Conservation (phyloP, 2,888 invertebrate species). For the Carcina quercana region DNA sequence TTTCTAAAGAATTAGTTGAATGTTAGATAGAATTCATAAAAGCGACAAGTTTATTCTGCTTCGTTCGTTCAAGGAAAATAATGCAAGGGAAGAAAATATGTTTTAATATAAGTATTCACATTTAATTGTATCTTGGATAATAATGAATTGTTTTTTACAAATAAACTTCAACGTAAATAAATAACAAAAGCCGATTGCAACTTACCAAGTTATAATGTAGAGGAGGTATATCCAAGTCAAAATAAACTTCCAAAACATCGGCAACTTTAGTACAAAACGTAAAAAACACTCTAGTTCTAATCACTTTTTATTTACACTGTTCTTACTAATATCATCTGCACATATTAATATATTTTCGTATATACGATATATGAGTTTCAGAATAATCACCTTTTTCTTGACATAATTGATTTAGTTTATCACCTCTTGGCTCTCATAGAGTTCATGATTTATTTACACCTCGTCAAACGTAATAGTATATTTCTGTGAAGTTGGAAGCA, state of each 20-base stretch:
- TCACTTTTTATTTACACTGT: constrained; percentile 15
- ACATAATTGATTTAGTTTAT: constrained; percentile 41
- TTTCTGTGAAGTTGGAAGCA: constrained; percentile 43
- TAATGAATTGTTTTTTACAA: too few relatives aligned
- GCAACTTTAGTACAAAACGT: constrained; percentile 13
- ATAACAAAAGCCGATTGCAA: too few relatives aligned
- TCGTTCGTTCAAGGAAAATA: too few relatives aligned
- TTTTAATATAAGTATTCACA: too few relatives aligned
- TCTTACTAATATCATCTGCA: constrained; percentile 15
- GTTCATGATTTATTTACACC: constrained; percentile 35
- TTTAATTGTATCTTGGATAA: too few relatives aligned
- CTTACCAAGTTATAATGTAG: constrained; percentile 26
- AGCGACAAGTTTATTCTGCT: too few relatives aligned
- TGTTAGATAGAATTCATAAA: too few relatives aligned
- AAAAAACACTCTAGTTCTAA: constrained; percentile 12
- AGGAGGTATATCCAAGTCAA: constrained; percentile 19
- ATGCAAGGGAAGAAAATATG: too few relatives aligned
- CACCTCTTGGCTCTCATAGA: constrained; percentile 27
- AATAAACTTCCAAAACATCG: constrained; percentile 14
- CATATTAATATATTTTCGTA: constrained; percentile 15
- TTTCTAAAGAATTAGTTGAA: too few relatives aligned
- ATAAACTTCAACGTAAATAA: too few relatives aligned
- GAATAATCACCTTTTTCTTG: constrained; percentile 43
- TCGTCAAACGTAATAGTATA: constrained; percentile 29
- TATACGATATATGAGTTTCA: too few relatives aligned